Conservation (phyloP, 2,113 vertebrate species). For the Barnardius zonarius region DNA sequence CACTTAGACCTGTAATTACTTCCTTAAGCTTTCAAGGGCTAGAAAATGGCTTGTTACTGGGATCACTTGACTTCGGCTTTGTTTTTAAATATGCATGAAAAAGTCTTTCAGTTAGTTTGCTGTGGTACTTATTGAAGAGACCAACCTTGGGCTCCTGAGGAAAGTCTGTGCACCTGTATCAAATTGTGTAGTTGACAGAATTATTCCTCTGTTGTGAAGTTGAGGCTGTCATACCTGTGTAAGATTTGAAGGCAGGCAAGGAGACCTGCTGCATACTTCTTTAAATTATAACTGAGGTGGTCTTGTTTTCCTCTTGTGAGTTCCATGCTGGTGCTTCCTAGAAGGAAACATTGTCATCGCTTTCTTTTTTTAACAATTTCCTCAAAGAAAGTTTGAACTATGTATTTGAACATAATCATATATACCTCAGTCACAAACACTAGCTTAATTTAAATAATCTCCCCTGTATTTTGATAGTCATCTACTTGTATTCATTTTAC, state of each 20-base stretch:
- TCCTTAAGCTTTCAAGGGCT: not conserved
- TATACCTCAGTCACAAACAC: not conserved
- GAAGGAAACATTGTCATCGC: not conserved
- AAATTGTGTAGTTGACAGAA: not conserved
- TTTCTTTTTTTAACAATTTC: not conserved
- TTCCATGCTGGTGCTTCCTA: not conserved
- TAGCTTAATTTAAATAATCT: not conserved
- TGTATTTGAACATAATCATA: not conserved
- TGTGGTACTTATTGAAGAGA: not conserved
- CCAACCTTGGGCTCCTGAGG: not conserved
- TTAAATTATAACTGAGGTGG: not conserved
- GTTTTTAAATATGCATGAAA: not conserved
- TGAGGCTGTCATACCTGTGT: not conserved
- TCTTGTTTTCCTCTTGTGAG: not conserved
- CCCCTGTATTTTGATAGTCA: not conserved
- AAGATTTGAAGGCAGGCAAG: not conserved
- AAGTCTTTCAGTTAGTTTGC: not conserved
- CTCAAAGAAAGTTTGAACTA: not conserved
- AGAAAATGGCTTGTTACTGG: conserved; percentile 8
- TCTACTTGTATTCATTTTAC: not conserved
- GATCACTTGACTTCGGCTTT: not conserved
- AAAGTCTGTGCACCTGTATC: not conserved
- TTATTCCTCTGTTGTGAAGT: not conserved
- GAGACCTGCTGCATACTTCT: not conserved
- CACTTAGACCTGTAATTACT: not conserved